Evolutionary conservation across 2,113 vertebrate genomes (phyloP).

Genomic region (Ammodytes dubius): DNA sequence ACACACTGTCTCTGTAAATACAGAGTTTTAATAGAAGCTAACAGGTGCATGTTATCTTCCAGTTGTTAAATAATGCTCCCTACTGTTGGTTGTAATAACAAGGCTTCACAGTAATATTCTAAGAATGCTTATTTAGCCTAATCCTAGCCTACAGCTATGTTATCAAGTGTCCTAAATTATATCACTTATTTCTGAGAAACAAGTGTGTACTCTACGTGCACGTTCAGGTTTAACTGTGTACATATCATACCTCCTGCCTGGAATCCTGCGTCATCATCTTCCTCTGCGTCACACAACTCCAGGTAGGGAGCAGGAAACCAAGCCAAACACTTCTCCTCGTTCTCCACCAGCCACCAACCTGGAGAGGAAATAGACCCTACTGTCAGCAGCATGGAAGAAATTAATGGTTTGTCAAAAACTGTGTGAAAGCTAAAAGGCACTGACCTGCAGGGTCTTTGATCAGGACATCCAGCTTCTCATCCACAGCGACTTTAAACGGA

Average conservation of each 20-base stretch:
- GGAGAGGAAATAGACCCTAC: constrained; percentile 1
- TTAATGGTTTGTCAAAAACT: not conserved
- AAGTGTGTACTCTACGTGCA: too few relatives aligned
- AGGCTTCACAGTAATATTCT: not conserved
- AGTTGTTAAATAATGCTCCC: not conserved
- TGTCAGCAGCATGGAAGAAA: not conserved
- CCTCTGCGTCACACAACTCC: constrained; percentile 77
- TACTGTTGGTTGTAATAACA: constrained; percentile 3
- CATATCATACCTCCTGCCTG: constrained; percentile 64
- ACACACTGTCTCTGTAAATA: not conserved
- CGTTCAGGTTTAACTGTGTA: not conserved
- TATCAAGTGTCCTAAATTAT: not conserved
- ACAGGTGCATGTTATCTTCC: not conserved
- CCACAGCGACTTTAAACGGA: constrained; percentile 79
- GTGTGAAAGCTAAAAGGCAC: not conserved
- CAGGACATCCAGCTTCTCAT: constrained; percentile 89
- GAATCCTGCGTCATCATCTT: constrained; percentile 21
- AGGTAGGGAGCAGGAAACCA: constrained; percentile 97
- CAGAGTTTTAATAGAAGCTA: not conserved
- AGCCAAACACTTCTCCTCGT: constrained; percentile 86
- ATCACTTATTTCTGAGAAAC: too few relatives aligned
- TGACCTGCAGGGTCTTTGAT: constrained; percentile 90
- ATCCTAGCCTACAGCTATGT: not conserved
- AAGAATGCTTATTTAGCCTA: not conserved
- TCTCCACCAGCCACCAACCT: constrained; percentile 98